phyloP scores from a whole-genome alignment of 2,797 vertebrate species.

The Emys orbicularis region DNA sequence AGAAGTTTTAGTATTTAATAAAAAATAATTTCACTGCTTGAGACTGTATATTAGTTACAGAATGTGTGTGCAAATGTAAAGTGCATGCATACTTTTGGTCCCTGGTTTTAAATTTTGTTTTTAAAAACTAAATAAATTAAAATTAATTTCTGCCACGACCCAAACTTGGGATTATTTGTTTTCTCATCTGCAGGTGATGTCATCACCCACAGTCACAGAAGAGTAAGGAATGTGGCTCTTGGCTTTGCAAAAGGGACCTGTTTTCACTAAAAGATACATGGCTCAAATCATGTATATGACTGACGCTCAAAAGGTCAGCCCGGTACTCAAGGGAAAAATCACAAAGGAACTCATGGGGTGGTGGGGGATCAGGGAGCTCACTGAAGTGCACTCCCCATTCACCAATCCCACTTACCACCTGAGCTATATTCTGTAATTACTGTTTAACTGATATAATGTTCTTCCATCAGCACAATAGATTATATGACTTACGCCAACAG shows the following conservation, averaged over 20 bases:
- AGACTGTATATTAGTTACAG: conserved; percentile 3
- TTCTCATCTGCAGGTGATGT: background rate
- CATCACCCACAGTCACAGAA: background rate
- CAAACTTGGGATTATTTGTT: background rate
- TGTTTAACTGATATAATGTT: background rate
- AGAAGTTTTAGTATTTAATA: conserved; percentile 48
- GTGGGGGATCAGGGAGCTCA: background rate
- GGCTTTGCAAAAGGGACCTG: background rate
- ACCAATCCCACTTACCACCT: background rate
- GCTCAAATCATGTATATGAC: background rate
- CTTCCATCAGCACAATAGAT: background rate
- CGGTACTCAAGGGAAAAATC: background rate
- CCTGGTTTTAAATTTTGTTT: background rate
- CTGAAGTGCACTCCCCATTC: background rate
- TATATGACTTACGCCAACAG: background rate
- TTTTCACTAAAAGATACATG: background rate
- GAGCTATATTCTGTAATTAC: background rate
- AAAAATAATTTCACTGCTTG: conserved; percentile 43
- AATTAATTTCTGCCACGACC: background rate
- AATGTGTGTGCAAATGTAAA: background rate
- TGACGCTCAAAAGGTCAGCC: background rate
- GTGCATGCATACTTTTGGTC: background rate
- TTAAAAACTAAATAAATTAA: background rate
- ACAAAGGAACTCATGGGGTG: background rate
- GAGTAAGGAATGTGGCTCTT: background rate